A percentile compares a stretch with the other conserved stretches of the same genome.
Conservation (phyloP, 1,140 invertebrate species). For the Zaprionus inermis region DNA sequence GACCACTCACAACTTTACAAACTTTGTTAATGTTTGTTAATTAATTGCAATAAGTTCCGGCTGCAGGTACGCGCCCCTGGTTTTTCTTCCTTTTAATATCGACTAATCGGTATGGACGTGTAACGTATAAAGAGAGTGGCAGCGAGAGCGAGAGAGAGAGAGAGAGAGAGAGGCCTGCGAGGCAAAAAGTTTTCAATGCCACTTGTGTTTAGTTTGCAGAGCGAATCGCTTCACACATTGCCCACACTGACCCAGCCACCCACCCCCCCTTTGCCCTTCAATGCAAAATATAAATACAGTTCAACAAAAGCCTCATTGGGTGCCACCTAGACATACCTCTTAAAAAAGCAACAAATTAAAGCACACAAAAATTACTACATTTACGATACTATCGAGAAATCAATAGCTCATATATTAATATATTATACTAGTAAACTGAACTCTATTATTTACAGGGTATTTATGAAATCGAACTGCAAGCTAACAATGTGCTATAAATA, state of each 20-base stretch:
- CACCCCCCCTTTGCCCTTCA: not conserved
- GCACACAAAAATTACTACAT: too few species aligned
- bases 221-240: constrained; percentile 35
- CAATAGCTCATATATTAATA: too few species aligned
- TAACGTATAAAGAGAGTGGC: too few species aligned
- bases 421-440: too few species aligned
- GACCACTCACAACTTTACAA: not conserved
- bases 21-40: constrained; percentile 52
- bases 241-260: not conserved
- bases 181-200: constrained; percentile 61
- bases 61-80: constrained; percentile 8
- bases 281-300: not conserved
- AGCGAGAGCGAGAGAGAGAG: not conserved
- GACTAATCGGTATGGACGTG: constrained; percentile 38
- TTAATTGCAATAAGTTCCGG: constrained; percentile 56
- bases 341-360: not conserved
- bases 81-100: not conserved
- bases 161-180: not conserved
- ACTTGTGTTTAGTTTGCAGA: constrained; percentile 45
- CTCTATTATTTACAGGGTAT: constrained; percentile 9
- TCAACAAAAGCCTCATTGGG: too few species aligned
- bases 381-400: too few species aligned
- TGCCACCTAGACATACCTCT: not conserved
- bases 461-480: constrained; percentile 25
- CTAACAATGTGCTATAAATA: constrained; percentile 55